Conservation (phyloP, 2,797 vertebrate genomes). For the Choloepus didactylus region DNA sequence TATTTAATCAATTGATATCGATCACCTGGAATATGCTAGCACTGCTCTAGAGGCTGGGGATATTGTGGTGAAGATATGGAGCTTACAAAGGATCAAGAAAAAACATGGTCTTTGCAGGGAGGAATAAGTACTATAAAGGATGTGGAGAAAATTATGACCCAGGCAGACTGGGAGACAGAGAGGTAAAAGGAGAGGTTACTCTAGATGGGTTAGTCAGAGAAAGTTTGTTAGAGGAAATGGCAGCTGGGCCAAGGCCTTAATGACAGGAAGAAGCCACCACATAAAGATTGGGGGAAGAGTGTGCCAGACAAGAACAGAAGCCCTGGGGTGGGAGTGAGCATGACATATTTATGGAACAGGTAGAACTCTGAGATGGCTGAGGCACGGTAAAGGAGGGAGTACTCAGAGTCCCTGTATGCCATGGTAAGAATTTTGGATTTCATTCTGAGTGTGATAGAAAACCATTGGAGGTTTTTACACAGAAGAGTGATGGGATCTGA, state of each 20-base stretch:
- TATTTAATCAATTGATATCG: not conserved
- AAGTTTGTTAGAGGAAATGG: not conserved
- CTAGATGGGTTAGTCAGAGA: not conserved
- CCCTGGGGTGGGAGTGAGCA: not conserved
- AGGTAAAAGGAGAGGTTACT: not conserved
- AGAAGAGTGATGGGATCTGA: not conserved
- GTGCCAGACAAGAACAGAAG: not conserved
- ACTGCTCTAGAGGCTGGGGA: not conserved
- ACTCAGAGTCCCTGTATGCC: not conserved
- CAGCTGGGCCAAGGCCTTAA: not conserved
- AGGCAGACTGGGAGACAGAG: not conserved
- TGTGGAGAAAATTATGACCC: not conserved
- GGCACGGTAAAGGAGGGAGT: not conserved
- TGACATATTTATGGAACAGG: not conserved
- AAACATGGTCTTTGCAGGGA: not conserved
- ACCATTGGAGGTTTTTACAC: not conserved
- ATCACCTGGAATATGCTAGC: not conserved
- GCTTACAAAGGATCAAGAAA: not conserved
- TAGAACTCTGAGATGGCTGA: not conserved
- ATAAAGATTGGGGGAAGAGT: not conserved
- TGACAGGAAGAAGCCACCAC: not conserved
- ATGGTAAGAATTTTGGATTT: not conserved
- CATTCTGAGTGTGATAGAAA: conserved; percentile 30
- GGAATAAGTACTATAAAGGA: not conserved
- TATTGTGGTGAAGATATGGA: not conserved